Conservation (phyloP, 1,140 invertebrate species). For the Drosophila sechellia region DNA sequence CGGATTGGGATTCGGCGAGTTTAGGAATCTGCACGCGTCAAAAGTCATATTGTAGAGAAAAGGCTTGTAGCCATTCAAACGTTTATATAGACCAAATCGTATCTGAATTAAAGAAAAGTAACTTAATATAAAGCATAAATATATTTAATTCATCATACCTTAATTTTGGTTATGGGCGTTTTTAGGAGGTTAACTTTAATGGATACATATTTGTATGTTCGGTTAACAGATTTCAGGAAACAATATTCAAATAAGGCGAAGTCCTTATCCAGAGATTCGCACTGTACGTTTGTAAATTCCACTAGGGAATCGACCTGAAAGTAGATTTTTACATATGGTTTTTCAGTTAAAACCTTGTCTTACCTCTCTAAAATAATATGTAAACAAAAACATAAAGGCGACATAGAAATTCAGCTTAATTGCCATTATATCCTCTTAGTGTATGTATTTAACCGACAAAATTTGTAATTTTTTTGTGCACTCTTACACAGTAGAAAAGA, state of each 20-base stretch:
- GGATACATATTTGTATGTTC: conserved; percentile 22
- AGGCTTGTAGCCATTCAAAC: not conserved
- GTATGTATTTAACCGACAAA: no score
- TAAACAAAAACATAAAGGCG: not conserved
- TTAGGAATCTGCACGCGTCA: not conserved
- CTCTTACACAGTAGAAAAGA: no score
- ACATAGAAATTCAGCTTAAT: not conserved
- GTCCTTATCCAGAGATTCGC: not conserved
- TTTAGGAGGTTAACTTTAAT: not conserved
- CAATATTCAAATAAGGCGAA: conserved; percentile 28
- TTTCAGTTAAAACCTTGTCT: no score
- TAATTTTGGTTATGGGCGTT: conserved; percentile 1
- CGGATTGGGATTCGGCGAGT: not conserved
- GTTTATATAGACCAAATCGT: not conserved
- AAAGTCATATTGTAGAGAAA: not conserved
- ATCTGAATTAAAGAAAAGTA: not conserved
- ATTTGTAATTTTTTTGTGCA: no score
- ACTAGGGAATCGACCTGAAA: not conserved
- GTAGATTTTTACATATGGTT: no score
- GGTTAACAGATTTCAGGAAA: conserved; percentile 24
- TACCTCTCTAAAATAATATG: not conserved
- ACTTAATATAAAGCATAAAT: no score
- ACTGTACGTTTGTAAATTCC: conserved; percentile 8
- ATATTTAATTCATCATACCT: not conserved
- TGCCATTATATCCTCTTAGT: no score